Percentiles rank a stretch among this genome's conserved stretches.
These are phyloP conservation scores for Chelidonichthys spinosus DNA, from an alignment of 2,797 vertebrate species.

Conservation along the genomic window DNA sequence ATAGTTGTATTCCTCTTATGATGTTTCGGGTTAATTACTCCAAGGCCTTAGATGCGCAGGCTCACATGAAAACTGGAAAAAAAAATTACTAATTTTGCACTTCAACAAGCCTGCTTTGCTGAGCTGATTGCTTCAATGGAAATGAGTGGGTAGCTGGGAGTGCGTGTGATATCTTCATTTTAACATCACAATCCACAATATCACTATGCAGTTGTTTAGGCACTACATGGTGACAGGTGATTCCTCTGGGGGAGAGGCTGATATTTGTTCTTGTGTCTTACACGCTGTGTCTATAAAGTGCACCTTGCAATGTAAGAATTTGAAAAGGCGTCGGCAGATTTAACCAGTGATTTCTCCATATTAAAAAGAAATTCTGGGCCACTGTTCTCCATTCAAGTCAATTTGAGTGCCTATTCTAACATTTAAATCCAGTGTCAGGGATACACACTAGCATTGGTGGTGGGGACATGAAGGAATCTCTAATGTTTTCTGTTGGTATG, in stretches of 20 bases:
- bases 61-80: constrained; percentile 50
- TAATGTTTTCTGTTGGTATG: not conserved
- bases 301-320: not conserved
- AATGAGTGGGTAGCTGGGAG: constrained; percentile 31
- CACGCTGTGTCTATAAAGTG: not conserved
- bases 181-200: constrained; percentile 15
- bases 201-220: constrained; percentile 29
- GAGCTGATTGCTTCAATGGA: constrained; percentile 61
- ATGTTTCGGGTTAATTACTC: constrained; percentile 78
- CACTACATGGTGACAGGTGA: constrained; percentile 32
- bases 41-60: constrained; percentile 69
- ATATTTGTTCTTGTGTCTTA: constrained; percentile 11
- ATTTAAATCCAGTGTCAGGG: not conserved
- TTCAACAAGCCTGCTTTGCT: constrained; percentile 62
- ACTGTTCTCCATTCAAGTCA: not conserved
- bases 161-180: constrained; percentile 47
- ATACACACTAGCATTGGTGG: not conserved
- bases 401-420: no score
- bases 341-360: not conserved
- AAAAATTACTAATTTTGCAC: constrained; percentile 68
- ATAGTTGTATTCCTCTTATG: constrained; percentile 74
- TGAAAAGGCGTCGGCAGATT: not conserved
- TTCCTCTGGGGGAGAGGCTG: constrained; percentile 8
- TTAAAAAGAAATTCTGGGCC: not conserved
- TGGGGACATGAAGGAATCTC: not conserved